phyloP scores from a whole-genome alignment of 2,113 vertebrate genomes.

The Macquaria ambigua region DNA sequence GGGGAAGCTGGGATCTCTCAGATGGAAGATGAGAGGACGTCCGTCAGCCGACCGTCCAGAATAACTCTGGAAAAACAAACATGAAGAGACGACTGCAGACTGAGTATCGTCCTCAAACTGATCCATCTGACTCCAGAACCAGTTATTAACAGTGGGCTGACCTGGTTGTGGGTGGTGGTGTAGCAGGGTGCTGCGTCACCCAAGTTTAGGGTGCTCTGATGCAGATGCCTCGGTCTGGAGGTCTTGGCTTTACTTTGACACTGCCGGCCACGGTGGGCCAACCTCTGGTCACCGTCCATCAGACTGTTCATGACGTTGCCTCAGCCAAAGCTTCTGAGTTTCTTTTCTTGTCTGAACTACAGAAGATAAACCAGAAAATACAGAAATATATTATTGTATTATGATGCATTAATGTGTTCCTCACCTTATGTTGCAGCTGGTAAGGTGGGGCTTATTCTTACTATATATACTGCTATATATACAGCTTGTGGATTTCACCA shows the following conservation, averaged over 20 bases:
- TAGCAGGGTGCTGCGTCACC: slow-evolving; percentile 45
- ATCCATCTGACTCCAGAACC: too few relatives aligned
- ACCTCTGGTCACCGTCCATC: not conserved
- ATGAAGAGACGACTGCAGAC: not conserved
- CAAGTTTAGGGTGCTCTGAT: slow-evolving; percentile 62
- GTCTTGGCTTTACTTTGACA: not conserved
- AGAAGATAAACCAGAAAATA: not conserved
- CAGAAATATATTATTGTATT: too few relatives aligned
- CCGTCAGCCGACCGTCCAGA: slow-evolving; percentile 44
- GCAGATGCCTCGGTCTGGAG: slow-evolving; percentile 43
- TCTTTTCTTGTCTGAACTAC: not conserved
- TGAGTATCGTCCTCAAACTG: not conserved
- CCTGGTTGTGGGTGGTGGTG: slow-evolving; percentile 67
- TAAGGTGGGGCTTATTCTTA: too few relatives aligned
- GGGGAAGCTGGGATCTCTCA: slow-evolving; percentile 43
- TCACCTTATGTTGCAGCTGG: too few relatives aligned
- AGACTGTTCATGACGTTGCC: not conserved
- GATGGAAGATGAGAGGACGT: slow-evolving; percentile 39
- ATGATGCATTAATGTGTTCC: too few relatives aligned
- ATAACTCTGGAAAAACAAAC: slow-evolving; percentile 65
- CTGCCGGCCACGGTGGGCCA: not conserved
- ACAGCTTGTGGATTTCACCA: too few relatives aligned
- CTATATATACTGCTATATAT: too few relatives aligned
- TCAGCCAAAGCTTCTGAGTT: not conserved
- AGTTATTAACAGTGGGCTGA: slow-evolving; percentile 7